These are phyloP conservation scores for Nephrocerus scutellatus DNA, from an alignment of 2,888 invertebrate genomes.

Conservation along the genomic window DNA sequence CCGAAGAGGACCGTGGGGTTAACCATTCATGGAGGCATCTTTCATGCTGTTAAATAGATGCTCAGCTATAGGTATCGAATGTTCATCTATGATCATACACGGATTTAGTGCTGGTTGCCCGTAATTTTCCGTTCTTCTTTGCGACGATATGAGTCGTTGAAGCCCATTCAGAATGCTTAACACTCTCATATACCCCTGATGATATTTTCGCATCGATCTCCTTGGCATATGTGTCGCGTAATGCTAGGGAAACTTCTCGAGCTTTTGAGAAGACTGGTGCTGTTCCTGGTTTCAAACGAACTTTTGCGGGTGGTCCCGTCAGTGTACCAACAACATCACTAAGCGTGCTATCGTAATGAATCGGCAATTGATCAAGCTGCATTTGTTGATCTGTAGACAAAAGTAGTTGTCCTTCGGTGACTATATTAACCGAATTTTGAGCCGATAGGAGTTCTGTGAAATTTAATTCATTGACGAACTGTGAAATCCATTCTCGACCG, in stretches of 20 bases:
- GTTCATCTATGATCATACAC: constrained; percentile 15
- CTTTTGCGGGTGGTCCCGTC: constrained; percentile 3
- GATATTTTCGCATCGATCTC: constrained; percentile 11
- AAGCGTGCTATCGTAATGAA: too few species aligned
- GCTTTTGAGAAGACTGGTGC: constrained; percentile 9
- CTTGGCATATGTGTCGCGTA: too few species aligned
- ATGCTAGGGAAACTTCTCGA: constrained; percentile 5
- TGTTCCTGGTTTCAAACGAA: constrained; percentile 6
- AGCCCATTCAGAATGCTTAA: constrained; percentile 6
- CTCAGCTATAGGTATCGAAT: constrained; percentile 9
- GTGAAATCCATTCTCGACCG: constrained; percentile 7
- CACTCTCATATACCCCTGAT: constrained; percentile 6
- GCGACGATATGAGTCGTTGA: constrained; percentile 8
- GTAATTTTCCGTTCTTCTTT: constrained; percentile 6
- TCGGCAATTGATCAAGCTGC: too few species aligned
- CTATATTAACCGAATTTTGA: too few species aligned
- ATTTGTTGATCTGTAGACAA: too few species aligned
- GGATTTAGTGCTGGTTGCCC: constrained; percentile 14
- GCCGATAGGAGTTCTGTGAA: too few species aligned
- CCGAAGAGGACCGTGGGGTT: too few species aligned
- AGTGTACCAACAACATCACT: constrained; percentile 5
- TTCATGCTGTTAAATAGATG: too few species aligned
- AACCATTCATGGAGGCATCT: too few species aligned
- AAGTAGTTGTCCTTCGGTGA: too few species aligned
- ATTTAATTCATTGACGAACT: too few species aligned